Evolutionary conservation across 2,797 vertebrate species (phyloP).

Genomic region (Hemibagrus guttatus): DNA sequence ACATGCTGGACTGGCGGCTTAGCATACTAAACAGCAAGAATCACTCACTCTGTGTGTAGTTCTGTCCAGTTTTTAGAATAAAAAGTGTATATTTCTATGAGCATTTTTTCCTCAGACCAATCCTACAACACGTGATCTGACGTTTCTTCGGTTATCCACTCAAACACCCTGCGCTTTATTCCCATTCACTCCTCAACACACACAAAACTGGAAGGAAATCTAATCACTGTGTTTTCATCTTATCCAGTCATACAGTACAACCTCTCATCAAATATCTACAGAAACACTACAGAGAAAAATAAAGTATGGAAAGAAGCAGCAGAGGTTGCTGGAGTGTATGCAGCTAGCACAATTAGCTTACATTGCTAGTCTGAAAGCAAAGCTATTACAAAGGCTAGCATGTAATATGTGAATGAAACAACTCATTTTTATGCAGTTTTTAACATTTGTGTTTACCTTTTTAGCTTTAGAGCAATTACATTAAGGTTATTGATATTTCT

Average conservation of each 20-base stretch:
- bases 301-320: not conserved
- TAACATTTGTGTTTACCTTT: not conserved
- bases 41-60: not conserved
- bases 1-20: not conserved
- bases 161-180: not conserved
- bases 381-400: not conserved
- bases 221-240: not conserved
- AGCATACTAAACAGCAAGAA: not conserved
- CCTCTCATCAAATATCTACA: not conserved
- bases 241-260: not conserved
- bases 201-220: not conserved
- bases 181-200: not conserved
- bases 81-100: not conserved
- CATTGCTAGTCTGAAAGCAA: not conserved
- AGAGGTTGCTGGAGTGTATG: not conserved
- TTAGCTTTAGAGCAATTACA: not conserved
- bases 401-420: not conserved
- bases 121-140: not conserved
- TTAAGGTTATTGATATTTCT: not conserved
- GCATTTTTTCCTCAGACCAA: not conserved
- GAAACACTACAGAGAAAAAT: not conserved
- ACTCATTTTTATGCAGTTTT: not conserved
- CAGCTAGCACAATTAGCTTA: not conserved
- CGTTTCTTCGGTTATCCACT: not conserved
- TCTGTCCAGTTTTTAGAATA: not conserved